These are phyloP conservation scores for Caenorhabditis zanzibari DNA, from an alignment of 2,888 invertebrate genomes.

Conservation along the genomic window DNA sequence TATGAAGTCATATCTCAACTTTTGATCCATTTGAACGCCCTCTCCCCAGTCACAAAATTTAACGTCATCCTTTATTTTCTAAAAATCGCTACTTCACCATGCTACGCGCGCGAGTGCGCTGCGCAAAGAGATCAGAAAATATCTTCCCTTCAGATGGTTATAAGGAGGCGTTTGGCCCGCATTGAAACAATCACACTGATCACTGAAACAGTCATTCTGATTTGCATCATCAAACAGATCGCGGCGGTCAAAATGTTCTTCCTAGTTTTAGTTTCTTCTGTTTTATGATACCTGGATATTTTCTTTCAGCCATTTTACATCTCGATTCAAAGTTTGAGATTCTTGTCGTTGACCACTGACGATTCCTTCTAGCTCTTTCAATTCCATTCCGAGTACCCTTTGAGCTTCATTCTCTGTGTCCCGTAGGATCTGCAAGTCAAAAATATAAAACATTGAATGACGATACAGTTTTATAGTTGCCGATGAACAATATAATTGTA, in stretches of 20 bases:
- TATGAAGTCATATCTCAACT: not conserved
- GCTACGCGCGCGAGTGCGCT: slow-evolving; percentile 48
- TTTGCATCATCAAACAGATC: slow-evolving; percentile 43
- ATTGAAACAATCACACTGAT: slow-evolving; percentile 21
- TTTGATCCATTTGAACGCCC: slow-evolving; percentile 16
- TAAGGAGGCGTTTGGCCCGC: slow-evolving; percentile 35
- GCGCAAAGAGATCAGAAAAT: slow-evolving; percentile 59
- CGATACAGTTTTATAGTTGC: slow-evolving; percentile 6
- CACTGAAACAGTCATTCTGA: slow-evolving; percentile 34
- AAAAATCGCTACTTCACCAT: slow-evolving; percentile 31
- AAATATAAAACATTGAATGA: no score
- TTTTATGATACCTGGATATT: slow-evolving; percentile 48
- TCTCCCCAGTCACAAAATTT: slow-evolving; percentile 20
- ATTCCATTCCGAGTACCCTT: slow-evolving; percentile 24
- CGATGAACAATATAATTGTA: not conserved
- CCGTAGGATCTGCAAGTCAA: slow-evolving; percentile 48
- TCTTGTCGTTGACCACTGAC: slow-evolving; percentile 62
- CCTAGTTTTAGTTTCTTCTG: not conserved
- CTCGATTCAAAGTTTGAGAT: slow-evolving; percentile 33
- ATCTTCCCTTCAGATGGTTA: slow-evolving; percentile 12
- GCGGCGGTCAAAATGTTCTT: slow-evolving; percentile 42
- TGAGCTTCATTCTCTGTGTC: slow-evolving; percentile 51
- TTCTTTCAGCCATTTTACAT: slow-evolving; percentile 54
- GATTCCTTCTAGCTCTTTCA: slow-evolving; percentile 36
- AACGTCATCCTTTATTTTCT: slow-evolving; percentile 20